Conservation (phyloP, 2,888 invertebrate species). For the Parnassius apollo region DNA sequence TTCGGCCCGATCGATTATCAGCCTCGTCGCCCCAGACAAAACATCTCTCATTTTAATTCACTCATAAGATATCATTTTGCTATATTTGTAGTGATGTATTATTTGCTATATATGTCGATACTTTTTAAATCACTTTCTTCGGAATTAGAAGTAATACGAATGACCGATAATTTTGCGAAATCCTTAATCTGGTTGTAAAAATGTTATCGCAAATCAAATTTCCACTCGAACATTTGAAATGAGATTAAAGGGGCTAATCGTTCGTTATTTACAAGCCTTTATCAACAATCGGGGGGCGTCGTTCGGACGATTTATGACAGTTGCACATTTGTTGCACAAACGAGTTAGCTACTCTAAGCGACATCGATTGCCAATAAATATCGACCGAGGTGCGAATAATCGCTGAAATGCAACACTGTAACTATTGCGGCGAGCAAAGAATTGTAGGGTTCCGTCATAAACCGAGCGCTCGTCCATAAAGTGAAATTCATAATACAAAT, state of each 20-base stretch:
- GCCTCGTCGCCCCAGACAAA: constrained; percentile 42
- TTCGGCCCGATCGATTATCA: constrained; percentile 73
- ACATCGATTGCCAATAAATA: constrained; percentile 77
- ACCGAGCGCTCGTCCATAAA: constrained; percentile 50
- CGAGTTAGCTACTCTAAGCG: constrained; percentile 70
- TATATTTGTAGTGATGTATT: neutral
- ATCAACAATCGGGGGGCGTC: constrained; percentile 63
- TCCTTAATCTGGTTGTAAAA: constrained; percentile 59
- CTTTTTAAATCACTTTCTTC: neutral
- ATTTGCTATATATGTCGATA: too few species aligned
- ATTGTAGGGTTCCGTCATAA: constrained; percentile 56
- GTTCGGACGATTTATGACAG: constrained; percentile 64
- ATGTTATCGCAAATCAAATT: constrained; percentile 55
- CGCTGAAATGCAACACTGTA: constrained; percentile 67
- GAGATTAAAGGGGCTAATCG: constrained; percentile 67
- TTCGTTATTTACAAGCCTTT: constrained; percentile 73
- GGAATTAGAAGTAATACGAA: neutral
- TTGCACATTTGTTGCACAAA: constrained; percentile 60
- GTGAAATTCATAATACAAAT: constrained; percentile 69
- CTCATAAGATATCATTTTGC: neutral
- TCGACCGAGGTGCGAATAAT: constrained; percentile 65
- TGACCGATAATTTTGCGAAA: constrained; percentile 30
- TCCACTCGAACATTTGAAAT: constrained; percentile 60
- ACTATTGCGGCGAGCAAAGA: constrained; percentile 42
- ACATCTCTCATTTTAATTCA: neutral